A percentile compares a stretch with the other conserved stretches of the same genome.
phyloP scores from a whole-genome alignment of 2,113 vertebrate species.

The Pollimyrus isidori region DNA sequence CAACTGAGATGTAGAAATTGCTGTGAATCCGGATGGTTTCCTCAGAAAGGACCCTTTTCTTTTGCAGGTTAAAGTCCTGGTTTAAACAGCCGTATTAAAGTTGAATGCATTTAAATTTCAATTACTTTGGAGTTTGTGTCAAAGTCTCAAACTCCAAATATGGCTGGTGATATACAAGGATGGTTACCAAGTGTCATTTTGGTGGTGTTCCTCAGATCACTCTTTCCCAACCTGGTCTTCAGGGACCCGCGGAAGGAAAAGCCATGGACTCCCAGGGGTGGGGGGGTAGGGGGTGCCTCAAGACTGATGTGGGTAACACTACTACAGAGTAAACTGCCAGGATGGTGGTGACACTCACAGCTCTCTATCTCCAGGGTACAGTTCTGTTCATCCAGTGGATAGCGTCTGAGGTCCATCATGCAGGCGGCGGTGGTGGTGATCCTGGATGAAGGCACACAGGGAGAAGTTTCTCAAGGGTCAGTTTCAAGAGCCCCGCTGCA shows the following conservation, averaged over 20 bases:
- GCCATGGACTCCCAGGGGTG: background rate
- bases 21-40: background rate
- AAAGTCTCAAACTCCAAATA: conserved; percentile 3
- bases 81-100: background rate
- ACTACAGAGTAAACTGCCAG: background rate
- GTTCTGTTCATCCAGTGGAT: conserved; percentile 92
- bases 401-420: conserved; percentile 93
- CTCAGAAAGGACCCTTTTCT: background rate
- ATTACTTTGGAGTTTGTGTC: conserved; percentile 12
- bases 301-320: background rate
- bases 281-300: background rate
- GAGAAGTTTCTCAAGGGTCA: background rate
- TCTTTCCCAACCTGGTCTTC: background rate
- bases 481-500: background rate
- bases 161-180: background rate
- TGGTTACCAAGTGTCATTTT: background rate
- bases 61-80: background rate
- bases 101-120: conserved; percentile 15
- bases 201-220: background rate
- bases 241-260: background rate
- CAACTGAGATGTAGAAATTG: background rate
- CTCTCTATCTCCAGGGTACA: conserved; percentile 94
- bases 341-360: conserved; percentile 68
- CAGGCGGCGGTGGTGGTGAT: conserved; percentile 95
- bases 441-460: conserved; percentile 48